Evolutionary conservation across 2,797 vertebrate species (phyloP), one percentile per base, ranked within the genome.

Genomic region (Prunella strophiata): DNA sequence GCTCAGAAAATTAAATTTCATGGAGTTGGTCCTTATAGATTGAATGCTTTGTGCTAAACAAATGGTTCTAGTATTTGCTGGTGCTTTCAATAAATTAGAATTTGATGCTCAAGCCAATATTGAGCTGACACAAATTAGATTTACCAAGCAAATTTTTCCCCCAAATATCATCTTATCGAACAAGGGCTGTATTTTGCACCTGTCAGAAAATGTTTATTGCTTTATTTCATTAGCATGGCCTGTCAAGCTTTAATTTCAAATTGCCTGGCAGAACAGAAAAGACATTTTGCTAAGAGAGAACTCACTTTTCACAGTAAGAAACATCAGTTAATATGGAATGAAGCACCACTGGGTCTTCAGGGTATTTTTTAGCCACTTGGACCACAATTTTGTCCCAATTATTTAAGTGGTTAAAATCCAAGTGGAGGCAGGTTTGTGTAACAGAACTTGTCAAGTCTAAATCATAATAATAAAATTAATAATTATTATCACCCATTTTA

Each of bases 201-300:
- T 96, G 87, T 96, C 87, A 94, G 34, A 91, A 94, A 89, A 91
- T 73, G 77, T 84, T 95, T 94, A 95, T 96, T 94, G 75, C 86
- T 96, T 96, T 96, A 93, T 97, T 97, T 97, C 83, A 97, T 95
- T 96, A 96, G 89, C 61, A 78, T 40, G 50, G 93, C 54, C 82
- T 96, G 68, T 94, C 94, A 95, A 77, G 43, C 77, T 82, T 95
- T 94, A 91, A 96, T 95, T 95, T 92, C 65, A 85, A 95, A 90
- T 95, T 95, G 72, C 75, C 92, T 91, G 71, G 87, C 61, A 66
- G 55, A 81, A 95, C 36, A 88, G 29, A 58, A 92, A 75, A 94
- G 72, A 38, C 59, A 63, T 88, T 89, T 89, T 63, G 13, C 76
- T 81, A 83, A 67, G 42, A 47, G 29, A 67, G 36, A 91, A 26